phyloP scores from a whole-genome alignment of 2,888 invertebrate genomes.

The Drosophila histrio region DNA sequence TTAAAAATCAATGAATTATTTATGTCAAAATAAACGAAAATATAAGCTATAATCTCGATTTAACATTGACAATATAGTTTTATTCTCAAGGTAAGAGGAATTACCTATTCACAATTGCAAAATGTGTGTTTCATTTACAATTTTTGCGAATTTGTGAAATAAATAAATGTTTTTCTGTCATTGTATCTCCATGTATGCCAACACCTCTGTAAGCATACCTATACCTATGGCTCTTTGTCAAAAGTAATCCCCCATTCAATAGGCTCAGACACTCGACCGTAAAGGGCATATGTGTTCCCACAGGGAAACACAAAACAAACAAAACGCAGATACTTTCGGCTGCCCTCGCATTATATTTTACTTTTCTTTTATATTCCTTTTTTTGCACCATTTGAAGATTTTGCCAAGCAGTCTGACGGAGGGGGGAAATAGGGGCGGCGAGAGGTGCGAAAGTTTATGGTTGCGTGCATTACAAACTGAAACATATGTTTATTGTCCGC shows the following conservation, averaged over 20 bases:
- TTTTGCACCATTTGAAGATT: slow-evolving; percentile 55
- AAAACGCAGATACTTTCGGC: slow-evolving; percentile 63
- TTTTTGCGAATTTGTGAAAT: not conserved
- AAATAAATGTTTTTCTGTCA: not conserved
- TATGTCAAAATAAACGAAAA: not conserved
- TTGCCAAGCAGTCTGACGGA: not conserved
- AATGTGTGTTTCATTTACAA: slow-evolving; percentile 1
- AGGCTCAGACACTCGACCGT: slow-evolving; percentile 9
- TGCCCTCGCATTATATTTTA: slow-evolving; percentile 53
- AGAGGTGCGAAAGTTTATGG: slow-evolving; percentile 64
- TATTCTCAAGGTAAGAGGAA: not conserved
- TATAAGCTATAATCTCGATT: not conserved
- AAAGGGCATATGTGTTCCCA: slow-evolving; percentile 60
- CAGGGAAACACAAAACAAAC: slow-evolving; percentile 33
- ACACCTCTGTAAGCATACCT: not conserved
- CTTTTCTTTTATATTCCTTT: slow-evolving; percentile 34
- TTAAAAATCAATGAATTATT: not conserved
- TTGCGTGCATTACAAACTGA: slow-evolving; percentile 75
- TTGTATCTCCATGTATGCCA: not conserved
- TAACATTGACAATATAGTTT: too few relatives aligned
- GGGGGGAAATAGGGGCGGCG: not conserved
- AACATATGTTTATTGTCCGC: slow-evolving; percentile 80
- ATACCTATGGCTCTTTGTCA: slow-evolving; percentile 18
- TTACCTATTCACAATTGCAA: not conserved
- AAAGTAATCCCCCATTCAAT: slow-evolving; percentile 26